Evolutionary conservation across 2,113 vertebrate species (phyloP).

Genomic region (Cyprinus carpio): DNA sequence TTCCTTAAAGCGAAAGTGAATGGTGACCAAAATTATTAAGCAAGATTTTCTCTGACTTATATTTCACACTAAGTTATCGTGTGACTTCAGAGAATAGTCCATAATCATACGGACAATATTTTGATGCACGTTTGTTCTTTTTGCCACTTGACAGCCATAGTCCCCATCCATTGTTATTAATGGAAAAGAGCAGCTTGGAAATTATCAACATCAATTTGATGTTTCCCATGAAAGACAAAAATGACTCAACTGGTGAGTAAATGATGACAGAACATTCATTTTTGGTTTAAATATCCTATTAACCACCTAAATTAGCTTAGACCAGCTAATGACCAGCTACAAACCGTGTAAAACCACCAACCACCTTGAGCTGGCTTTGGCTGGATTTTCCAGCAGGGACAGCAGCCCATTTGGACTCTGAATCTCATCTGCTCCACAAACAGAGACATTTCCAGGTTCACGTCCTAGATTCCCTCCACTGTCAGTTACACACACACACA

Average conservation of each 20-base stretch:
- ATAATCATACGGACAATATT: not conserved
- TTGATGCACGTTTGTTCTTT: not conserved
- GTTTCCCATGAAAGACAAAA: not conserved
- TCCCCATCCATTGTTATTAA: not conserved
- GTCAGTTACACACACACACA: constrained; percentile 43
- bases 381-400: constrained; percentile 35
- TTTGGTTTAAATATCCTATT: not conserved
- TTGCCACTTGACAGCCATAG: not conserved
- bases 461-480: constrained; percentile 46
- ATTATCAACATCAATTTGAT: not conserved
- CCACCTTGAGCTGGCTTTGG: not conserved
- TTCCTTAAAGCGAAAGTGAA: not conserved
- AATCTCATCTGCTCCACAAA: constrained; percentile 52
- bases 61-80: too few species aligned
- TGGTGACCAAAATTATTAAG: not conserved
- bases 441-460: constrained; percentile 47
- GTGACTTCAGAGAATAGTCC: not conserved
- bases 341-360: not conserved
- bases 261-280: not conserved
- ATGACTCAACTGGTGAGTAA: not conserved
- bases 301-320: not conserved
- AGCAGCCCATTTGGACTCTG: constrained; percentile 43
- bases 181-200: too few species aligned
- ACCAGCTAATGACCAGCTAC: not conserved
- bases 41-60: not conserved